These are phyloP conservation scores for Harpalus rubripes DNA, from an alignment of 2,888 invertebrate species.

Conservation along the genomic window DNA sequence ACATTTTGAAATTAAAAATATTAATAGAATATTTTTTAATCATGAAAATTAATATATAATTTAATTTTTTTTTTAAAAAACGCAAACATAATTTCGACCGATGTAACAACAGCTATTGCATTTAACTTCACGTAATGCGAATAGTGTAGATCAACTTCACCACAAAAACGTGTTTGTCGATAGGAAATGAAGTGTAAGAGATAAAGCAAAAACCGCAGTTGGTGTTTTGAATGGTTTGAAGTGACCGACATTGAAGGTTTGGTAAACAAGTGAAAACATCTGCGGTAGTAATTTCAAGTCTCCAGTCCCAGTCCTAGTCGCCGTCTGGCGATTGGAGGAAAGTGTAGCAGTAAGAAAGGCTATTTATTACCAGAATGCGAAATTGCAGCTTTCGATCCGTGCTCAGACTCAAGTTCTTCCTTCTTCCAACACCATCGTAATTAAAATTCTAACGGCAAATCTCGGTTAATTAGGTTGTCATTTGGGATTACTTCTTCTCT, in stretches of 20 bases:
- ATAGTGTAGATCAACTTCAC: not conserved
- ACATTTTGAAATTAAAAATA: too few relatives aligned
- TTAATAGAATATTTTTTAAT: too few relatives aligned
- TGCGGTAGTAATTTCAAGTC: slow-evolving; percentile 22
- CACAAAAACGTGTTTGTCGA: slow-evolving; percentile 17
- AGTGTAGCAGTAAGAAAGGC: slow-evolving; percentile 46
- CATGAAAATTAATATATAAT: too few relatives aligned
- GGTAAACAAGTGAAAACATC: slow-evolving; percentile 45
- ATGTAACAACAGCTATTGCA: too few relatives aligned
- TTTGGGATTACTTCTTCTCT: slow-evolving; percentile 56
- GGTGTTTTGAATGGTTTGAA: slow-evolving; percentile 21
- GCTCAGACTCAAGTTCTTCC: not conserved
- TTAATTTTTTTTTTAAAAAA: too few relatives aligned
- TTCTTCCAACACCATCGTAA: slow-evolving; percentile 65
- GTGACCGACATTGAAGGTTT: not conserved
- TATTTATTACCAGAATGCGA: slow-evolving; percentile 56
- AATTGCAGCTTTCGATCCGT: slow-evolving; percentile 33
- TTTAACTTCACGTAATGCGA: too few relatives aligned
- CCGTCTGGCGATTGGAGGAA: not conserved
- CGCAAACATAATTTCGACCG: too few relatives aligned
- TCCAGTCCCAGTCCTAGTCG: not conserved
- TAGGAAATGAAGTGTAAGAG: slow-evolving; percentile 28
- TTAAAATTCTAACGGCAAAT: slow-evolving; percentile 70
- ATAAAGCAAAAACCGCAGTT: slow-evolving; percentile 20
- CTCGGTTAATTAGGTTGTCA: slow-evolving; percentile 70